Evolutionary conservation across 2,113 vertebrate species (phyloP).

Genomic region (Phycodurus eques): DNA sequence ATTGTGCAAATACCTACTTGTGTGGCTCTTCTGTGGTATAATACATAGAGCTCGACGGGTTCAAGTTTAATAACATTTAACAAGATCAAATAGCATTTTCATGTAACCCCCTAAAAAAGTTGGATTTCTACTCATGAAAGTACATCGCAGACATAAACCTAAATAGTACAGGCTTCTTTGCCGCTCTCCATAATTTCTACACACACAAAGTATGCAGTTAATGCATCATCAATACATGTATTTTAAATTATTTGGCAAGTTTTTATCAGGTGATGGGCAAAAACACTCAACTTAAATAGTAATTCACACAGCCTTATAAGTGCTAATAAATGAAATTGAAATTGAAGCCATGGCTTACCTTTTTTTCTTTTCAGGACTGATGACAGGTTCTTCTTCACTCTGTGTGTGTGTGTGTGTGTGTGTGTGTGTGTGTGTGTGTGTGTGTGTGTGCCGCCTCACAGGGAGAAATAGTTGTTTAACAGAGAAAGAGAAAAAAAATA

Average conservation of each 20-base stretch:
- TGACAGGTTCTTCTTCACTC: slow-evolving; percentile 29
- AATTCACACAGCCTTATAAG: neutral
- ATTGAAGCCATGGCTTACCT: slow-evolving; percentile 15
- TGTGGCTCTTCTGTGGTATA: too few relatives aligned
- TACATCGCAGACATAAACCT: neutral
- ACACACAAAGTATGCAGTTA: neutral
- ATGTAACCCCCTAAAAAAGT: neutral
- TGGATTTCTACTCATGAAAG: neutral
- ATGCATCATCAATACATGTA: neutral
- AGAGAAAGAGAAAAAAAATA: neutral
- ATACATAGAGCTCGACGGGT: too few relatives aligned
- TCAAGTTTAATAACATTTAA: too few relatives aligned
- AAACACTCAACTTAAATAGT: neutral
- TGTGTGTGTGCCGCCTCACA: neutral
- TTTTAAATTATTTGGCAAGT: too few relatives aligned
- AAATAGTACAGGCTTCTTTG: neutral
- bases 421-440: neutral
- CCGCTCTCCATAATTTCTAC: neutral
- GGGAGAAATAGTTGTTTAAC: neutral
- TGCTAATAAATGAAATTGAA: slow-evolving; percentile 28
- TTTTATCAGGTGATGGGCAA: neutral
- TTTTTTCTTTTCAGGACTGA: neutral
- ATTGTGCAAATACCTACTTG: too few relatives aligned
- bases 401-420: neutral
- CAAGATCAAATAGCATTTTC: too few relatives aligned